Percentiles rank a stretch among this genome's conserved stretches.
phyloP scores from a whole-genome alignment of 2,888 invertebrate species.

The Andrena fulva region DNA sequence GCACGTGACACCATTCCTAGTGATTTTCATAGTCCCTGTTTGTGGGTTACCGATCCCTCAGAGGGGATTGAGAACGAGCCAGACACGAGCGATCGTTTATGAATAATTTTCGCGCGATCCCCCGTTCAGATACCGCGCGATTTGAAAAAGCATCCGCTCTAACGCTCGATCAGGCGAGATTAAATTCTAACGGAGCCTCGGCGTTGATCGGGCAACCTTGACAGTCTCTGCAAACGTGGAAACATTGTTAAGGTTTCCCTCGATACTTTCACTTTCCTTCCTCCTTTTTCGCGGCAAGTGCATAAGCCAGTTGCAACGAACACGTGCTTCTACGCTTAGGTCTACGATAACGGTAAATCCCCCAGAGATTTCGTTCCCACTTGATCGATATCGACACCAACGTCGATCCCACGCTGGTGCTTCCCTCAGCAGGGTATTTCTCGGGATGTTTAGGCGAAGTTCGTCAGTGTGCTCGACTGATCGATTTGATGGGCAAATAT shows the following conservation, averaged over 20 bases:
- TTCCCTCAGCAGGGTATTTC: conserved; percentile 5
- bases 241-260: conserved; percentile 69
- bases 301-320: conserved; percentile 34
- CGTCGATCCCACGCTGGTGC: conserved; percentile 6
- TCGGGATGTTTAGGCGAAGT: no score
- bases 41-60: conserved; percentile 18
- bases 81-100: not conserved
- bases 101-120: conserved; percentile 50
- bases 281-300: conserved; percentile 66
- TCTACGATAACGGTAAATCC: conserved; percentile 46
- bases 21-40: conserved; percentile 5
- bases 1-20: conserved; percentile 19
- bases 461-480: no score
- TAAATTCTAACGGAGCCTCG: conserved; percentile 60
- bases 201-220: conserved; percentile 65
- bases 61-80: not conserved
- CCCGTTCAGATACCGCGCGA: conserved; percentile 14
- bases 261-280: conserved; percentile 71
- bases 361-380: conserved; percentile 19
- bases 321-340: conserved; percentile 48
- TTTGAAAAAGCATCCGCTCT: conserved; percentile 52
- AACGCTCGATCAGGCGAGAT: conserved; percentile 49
- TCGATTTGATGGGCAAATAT: no score
- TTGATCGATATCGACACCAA: conserved; percentile 16
- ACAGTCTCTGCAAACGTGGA: conserved; percentile 69